These are phyloP conservation scores for Chondrosia reniformis DNA, from an alignment of 37 sponge, comb jelly and placozoan species.

Conservation along the genomic window DNA sequence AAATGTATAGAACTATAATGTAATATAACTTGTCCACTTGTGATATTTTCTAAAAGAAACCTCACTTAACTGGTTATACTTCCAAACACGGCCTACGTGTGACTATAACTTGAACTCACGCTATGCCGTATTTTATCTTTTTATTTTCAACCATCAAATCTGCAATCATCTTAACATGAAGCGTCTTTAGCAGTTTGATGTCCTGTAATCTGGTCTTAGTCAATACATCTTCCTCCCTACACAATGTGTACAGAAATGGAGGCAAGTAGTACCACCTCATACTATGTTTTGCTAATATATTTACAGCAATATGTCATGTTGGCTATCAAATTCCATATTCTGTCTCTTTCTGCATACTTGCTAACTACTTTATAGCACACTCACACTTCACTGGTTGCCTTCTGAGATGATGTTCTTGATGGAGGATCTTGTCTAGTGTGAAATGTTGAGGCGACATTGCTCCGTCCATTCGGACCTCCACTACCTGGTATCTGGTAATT, in stretches of 20 bases:
- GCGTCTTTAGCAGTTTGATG: constrained; percentile 74
- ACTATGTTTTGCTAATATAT: too few species aligned
- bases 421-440: neutral
- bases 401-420: neutral
- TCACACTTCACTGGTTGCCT: neutral
- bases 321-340: too few species aligned
- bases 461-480: neutral
- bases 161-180: constrained; percentile 77
- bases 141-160: constrained; percentile 99
- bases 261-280: neutral
- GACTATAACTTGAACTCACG: constrained; percentile 68
- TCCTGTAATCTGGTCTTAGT: constrained; percentile 74
- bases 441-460: neutral
- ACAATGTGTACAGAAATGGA: neutral
- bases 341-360: too few species aligned
- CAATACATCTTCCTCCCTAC: constrained; percentile 71
- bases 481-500: neutral
- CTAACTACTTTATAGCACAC: neutral
- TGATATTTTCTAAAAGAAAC: too few species aligned
- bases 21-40: too few species aligned
- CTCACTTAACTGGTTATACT: too few species aligned
- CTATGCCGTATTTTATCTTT: constrained; percentile 74
- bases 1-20: too few species aligned
- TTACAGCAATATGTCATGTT: too few species aligned
- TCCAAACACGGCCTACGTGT: too few species aligned